phyloP scores from a whole-genome alignment of 2,888 invertebrate species.

The Drosophila siamana region DNA sequence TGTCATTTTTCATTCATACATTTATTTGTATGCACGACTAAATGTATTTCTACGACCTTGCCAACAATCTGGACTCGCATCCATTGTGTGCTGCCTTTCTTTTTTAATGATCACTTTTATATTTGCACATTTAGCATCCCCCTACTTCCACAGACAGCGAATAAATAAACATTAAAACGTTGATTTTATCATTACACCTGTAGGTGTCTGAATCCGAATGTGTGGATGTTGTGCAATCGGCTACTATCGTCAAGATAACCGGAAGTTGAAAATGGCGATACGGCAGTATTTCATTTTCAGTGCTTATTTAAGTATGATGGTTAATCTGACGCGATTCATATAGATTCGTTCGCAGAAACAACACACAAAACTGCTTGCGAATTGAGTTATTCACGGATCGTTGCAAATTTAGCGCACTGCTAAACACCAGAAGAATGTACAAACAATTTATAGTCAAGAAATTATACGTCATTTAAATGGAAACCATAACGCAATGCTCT shows the following conservation, averaged over 20 bases:
- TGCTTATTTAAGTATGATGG: constrained; percentile 36
- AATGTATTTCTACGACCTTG: constrained; percentile 61
- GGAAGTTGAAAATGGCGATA: constrained; percentile 57
- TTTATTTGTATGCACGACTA: not conserved
- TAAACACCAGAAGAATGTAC: constrained; percentile 19
- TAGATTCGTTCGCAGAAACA: constrained; percentile 27
- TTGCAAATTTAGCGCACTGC: constrained; percentile 33
- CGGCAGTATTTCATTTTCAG: constrained; percentile 22
- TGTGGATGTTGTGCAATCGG: constrained; percentile 51
- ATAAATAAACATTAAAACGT: constrained; percentile 51
- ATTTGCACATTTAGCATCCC: constrained; percentile 15
- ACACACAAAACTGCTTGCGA: constrained; percentile 10
- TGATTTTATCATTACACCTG: constrained; percentile 45
- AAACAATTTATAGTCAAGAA: constrained; percentile 26
- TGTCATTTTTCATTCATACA: constrained; percentile 29
- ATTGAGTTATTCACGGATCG: constrained; percentile 47
- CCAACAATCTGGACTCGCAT: constrained; percentile 38
- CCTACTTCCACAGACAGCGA: constrained; percentile 10
- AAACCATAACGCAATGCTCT: constrained; percentile 20
- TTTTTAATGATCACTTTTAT: constrained; percentile 42
- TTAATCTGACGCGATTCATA: constrained; percentile 35
- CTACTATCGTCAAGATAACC: constrained; percentile 40
- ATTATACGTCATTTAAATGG: constrained; percentile 28
- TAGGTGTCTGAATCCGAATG: not conserved
- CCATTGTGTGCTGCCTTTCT: constrained; percentile 38